phyloP scores from a whole-genome alignment of 2,113 vertebrate genomes.

The Syngnathus scovelli region DNA sequence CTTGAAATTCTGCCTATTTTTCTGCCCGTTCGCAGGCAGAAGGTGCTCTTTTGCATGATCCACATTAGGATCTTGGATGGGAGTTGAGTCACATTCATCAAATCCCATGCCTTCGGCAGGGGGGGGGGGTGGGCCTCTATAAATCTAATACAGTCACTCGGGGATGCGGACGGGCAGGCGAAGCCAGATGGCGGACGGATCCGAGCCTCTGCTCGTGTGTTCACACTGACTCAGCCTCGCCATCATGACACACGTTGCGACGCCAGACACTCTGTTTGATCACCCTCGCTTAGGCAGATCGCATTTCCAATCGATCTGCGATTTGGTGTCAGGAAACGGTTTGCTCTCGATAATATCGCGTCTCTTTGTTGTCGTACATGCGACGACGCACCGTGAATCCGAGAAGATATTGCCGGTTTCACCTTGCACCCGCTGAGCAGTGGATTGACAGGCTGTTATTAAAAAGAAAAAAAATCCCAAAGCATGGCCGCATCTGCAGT shows the following conservation, averaged over 20 bases:
- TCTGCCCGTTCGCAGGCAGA: constrained; percentile 39
- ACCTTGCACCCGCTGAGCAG: constrained; percentile 56
- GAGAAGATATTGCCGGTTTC: constrained; percentile 67
- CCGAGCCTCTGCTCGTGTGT: constrained; percentile 45
- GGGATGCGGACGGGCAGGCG: constrained; percentile 50
- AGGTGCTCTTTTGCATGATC: constrained; percentile 66
- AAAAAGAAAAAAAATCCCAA: constrained; percentile 70
- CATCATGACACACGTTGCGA: constrained; percentile 29
- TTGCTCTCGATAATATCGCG: neutral
- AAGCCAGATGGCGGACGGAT: constrained; percentile 66
- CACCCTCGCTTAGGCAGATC: constrained; percentile 23
- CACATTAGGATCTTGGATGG: constrained; percentile 64
- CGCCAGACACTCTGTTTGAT: constrained; percentile 36
- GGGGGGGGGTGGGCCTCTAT: constrained; percentile 64
- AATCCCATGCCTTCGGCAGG: constrained; percentile 52
- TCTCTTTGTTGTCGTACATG: constrained; percentile 1
- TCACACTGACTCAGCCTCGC: constrained; percentile 41
- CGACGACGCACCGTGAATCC: constrained; percentile 35
- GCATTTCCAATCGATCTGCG: constrained; percentile 29
- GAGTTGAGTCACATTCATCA: constrained; percentile 65
- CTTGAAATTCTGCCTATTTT: neutral
- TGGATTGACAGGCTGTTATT: constrained; percentile 75
- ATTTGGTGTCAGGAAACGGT: constrained; percentile 3
- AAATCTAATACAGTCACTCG: constrained; percentile 61
- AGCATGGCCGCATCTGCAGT: constrained; percentile 68